Conservation (phyloP, 2,113 vertebrate species). For the Pagrus major region DNA sequence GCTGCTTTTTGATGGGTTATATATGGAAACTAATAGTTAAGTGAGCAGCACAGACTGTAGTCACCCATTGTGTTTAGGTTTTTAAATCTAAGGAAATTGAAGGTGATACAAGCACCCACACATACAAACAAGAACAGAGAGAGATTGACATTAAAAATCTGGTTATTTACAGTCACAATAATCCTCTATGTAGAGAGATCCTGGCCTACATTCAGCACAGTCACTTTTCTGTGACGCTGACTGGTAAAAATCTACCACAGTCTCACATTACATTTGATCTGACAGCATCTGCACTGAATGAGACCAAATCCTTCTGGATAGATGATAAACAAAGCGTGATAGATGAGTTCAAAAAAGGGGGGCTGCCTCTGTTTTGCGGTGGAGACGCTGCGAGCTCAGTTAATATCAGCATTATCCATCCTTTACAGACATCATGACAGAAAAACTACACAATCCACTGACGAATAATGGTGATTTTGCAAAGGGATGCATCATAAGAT, state of each 20-base stretch:
- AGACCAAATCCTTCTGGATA: not conserved
- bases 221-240: not conserved
- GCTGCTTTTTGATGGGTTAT: not conserved
- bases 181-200: constrained; percentile 31
- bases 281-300: not conserved
- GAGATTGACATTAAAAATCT: not conserved
- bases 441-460: not conserved
- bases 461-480: not conserved
- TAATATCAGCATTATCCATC: not conserved
- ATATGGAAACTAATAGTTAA: constrained; percentile 16
- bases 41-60: not conserved
- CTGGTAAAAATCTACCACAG: constrained; percentile 7
- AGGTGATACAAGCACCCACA: constrained; percentile 1
- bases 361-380: constrained; percentile 9
- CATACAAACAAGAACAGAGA: not conserved
- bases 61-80: constrained; percentile 21
- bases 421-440: not conserved
- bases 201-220: constrained; percentile 54
- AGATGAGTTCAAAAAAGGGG: constrained; percentile 30
- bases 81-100: not conserved
- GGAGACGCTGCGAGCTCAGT: not conserved
- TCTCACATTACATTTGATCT: constrained; percentile 16
- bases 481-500: constrained; percentile 9
- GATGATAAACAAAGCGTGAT: constrained; percentile 45
- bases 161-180: not conserved